A percentile compares a stretch with the other conserved stretches of the same genome.
phyloP scores from a whole-genome alignment of 1,140 invertebrate species.

The Trichonephila clavipes region DNA sequence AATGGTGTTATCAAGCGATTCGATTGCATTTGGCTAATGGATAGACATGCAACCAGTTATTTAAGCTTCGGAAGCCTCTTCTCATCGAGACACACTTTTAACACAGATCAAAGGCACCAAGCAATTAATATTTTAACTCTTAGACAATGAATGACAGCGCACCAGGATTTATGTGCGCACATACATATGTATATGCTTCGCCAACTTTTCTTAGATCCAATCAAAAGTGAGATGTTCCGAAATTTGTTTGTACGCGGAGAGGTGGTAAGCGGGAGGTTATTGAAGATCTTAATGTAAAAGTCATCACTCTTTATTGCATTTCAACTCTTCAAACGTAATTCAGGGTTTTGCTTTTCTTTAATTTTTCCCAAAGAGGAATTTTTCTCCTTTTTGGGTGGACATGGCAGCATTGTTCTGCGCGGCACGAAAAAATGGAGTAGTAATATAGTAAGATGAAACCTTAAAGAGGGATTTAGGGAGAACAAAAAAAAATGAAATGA shows the following conservation, averaged over 20 bases:
- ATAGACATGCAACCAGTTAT: constrained; percentile 20
- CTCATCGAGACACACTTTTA: constrained; percentile 36
- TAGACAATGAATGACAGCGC: constrained; percentile 54
- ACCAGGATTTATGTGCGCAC: too few species aligned
- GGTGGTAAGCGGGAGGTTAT: not conserved
- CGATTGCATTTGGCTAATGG: constrained; percentile 60
- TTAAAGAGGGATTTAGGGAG: constrained; percentile 17
- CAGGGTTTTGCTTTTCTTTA: constrained; percentile 44
- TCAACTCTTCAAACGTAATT: constrained; percentile 59
- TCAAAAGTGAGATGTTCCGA: constrained; percentile 31
- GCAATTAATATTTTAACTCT: constrained; percentile 73
- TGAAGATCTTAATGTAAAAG: constrained; percentile 41
- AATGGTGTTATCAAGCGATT: constrained; percentile 63
- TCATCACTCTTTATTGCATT: constrained; percentile 59
- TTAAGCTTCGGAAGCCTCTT: not conserved
- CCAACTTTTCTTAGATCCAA: not conserved
- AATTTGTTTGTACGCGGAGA: constrained; percentile 49
- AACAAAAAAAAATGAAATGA: not conserved
- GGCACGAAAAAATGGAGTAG: constrained; percentile 23
- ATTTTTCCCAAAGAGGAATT: not conserved
- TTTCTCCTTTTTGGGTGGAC: not conserved
- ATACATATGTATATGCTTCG: not conserved
- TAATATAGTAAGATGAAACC: constrained; percentile 33
- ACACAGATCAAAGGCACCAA: constrained; percentile 55
- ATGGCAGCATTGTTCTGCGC: not conserved